phyloP scores from a whole-genome alignment of 1,140 invertebrate genomes.

The Rhizoglyphus robini region DNA sequence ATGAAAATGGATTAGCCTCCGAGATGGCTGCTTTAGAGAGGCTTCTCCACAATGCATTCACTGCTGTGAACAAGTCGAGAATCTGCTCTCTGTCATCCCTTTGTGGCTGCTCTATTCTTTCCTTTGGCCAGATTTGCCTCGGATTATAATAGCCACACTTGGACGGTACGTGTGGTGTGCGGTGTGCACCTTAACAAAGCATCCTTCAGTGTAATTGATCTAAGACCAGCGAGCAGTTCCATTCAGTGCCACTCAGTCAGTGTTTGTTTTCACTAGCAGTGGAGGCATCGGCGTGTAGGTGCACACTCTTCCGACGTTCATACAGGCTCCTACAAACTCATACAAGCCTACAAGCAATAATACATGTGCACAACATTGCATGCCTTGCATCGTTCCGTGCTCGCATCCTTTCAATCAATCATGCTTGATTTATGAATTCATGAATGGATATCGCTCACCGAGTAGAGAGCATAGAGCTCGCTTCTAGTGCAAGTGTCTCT shows the following conservation, averaged over 20 bases:
- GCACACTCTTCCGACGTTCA: too few relatives aligned
- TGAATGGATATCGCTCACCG: background rate
- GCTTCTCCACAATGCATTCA: background rate
- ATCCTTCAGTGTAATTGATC: background rate
- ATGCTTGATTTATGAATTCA: slow-evolving; percentile 6
- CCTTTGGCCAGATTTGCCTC: background rate
- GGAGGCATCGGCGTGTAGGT: too few relatives aligned
- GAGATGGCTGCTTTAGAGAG: background rate
- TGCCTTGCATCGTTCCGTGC: background rate
- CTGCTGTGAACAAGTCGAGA: background rate
- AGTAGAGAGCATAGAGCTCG: background rate
- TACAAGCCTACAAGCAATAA: too few relatives aligned
- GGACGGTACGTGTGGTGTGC: too few relatives aligned
- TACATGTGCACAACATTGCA: background rate
- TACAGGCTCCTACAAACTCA: too few relatives aligned
- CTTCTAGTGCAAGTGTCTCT: background rate
- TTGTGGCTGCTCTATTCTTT: background rate
- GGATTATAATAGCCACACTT: background rate
- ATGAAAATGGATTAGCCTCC: slow-evolving; percentile 8
- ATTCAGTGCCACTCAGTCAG: background rate
- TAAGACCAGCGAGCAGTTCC: background rate
- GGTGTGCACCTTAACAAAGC: too few relatives aligned
- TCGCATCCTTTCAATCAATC: slow-evolving; percentile 11
- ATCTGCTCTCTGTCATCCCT: background rate
- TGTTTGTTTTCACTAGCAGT: background rate